Conservation (phyloP, 2,888 invertebrate genomes). For the Tholera decimalis region DNA sequence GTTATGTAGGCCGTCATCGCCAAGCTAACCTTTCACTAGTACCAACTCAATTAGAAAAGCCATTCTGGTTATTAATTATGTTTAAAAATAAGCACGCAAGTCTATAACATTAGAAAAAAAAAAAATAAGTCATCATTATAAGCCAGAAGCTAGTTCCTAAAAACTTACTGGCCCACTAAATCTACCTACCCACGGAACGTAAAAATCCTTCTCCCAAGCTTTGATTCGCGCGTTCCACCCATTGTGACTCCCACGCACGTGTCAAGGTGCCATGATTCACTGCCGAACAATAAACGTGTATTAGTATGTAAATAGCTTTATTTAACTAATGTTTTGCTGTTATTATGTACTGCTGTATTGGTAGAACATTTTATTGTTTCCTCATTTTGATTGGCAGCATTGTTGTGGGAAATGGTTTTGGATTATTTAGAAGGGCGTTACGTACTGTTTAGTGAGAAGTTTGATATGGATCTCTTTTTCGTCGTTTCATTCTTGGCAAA, state of each 20-base stretch:
- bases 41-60: no score
- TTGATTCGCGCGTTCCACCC: conserved; percentile 57
- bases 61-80: no score
- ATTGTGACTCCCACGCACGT: conserved; percentile 83
- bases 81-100: no score
- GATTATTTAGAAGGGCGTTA: conserved; percentile 3
- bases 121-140: not conserved
- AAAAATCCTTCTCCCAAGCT: conserved; percentile 48
- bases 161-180: not conserved
- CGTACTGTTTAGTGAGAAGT: not conserved
- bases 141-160: conserved; percentile 12
- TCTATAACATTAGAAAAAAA: no score
- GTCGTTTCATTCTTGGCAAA: no score
- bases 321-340: conserved; percentile 46
- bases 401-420: conserved; percentile 22
- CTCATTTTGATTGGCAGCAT: conserved; percentile 8
- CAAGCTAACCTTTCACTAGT: no score
- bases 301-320: conserved; percentile 62
- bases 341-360: conserved; percentile 20
- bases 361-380: conserved; percentile 41
- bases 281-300: conserved; percentile 68
- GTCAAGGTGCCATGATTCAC: conserved; percentile 83
- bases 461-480: not conserved
- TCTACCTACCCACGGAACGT: conserved; percentile 19
- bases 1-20: no score